Conservation (phyloP, 30 jellyfish, hydroid and myxozoan genomes). For the Nemopilema nomurai region DNA sequence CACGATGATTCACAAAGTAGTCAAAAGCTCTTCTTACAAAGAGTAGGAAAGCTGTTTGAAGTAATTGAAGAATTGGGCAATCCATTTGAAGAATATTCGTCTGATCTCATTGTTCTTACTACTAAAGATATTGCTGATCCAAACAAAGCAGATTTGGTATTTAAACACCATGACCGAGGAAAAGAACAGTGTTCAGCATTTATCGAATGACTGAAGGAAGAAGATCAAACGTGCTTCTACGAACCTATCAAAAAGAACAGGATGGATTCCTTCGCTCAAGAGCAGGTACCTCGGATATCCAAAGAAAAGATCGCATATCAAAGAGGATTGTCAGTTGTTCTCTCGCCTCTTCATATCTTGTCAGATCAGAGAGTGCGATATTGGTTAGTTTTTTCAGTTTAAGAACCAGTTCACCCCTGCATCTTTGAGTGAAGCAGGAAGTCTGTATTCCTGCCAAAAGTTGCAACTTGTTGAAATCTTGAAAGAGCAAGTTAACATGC, state of each 20-base stretch:
- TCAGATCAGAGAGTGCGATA: slow-evolving; percentile 54
- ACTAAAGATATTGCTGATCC: slow-evolving; percentile 2
- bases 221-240: not conserved
- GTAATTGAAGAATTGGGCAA: slow-evolving; percentile 31
- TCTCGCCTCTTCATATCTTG: slow-evolving; percentile 65
- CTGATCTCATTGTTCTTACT: slow-evolving; percentile 14
- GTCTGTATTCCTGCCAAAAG: slow-evolving; percentile 31
- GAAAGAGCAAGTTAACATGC: slow-evolving; percentile 30
- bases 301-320: not conserved
- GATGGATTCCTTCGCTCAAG: not conserved
- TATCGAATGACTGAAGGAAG: slow-evolving; percentile 5
- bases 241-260: slow-evolving; percentile 6
- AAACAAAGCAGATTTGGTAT: not conserved
- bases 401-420: slow-evolving; percentile 49
- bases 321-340: slow-evolving; percentile 47
- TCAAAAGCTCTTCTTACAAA: slow-evolving; percentile 9
- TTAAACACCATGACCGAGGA: not conserved
- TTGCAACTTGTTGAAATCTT: slow-evolving; percentile 27
- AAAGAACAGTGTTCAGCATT: slow-evolving; percentile 18
- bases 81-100: slow-evolving; percentile 42
- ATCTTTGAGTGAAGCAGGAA: slow-evolving; percentile 35
- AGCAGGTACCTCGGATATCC: not conserved
- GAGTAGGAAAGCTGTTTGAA: slow-evolving; percentile 8
- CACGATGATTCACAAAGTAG: slow-evolving; percentile 23
- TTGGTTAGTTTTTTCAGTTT: slow-evolving; percentile 37